These are phyloP conservation scores for Hermodice carunculata DNA, from an alignment of 2,888 invertebrate species.

Conservation along the genomic window DNA sequence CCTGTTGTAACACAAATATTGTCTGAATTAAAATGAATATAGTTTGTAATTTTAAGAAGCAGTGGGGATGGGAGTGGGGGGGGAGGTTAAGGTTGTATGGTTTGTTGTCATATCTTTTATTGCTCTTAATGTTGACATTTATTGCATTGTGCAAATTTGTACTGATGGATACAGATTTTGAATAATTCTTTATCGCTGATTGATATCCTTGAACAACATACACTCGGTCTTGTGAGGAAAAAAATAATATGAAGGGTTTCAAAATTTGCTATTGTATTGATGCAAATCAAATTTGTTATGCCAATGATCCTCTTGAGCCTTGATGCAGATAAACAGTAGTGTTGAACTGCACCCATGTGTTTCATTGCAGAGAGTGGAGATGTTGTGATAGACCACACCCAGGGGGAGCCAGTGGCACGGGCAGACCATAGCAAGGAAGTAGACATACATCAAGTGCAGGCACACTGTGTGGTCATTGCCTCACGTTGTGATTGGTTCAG, in stretches of 20 bases:
- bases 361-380: conserved; percentile 56
- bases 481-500: conserved; percentile 80
- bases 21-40: background rate
- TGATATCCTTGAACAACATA: no score
- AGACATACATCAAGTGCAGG: conserved; percentile 61
- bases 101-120: no score
- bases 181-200: no score
- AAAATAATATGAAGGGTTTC: no score
- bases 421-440: conserved; percentile 54
- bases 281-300: background rate
- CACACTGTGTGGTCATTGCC: conserved; percentile 79
- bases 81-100: no score
- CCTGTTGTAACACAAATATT: background rate
- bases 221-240: no score
- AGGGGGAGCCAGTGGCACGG: conserved; percentile 52
- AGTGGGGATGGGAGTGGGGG: no score
- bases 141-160: no score
- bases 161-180: no score
- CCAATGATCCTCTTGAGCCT: background rate
- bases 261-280: no score
- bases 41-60: background rate
- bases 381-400: conserved; percentile 66
- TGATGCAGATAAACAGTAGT: background rate
- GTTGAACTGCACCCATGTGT: background rate
- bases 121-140: no score